phyloP scores from a whole-genome alignment of 2,888 invertebrate species.

The Plagiodera versicolora region DNA sequence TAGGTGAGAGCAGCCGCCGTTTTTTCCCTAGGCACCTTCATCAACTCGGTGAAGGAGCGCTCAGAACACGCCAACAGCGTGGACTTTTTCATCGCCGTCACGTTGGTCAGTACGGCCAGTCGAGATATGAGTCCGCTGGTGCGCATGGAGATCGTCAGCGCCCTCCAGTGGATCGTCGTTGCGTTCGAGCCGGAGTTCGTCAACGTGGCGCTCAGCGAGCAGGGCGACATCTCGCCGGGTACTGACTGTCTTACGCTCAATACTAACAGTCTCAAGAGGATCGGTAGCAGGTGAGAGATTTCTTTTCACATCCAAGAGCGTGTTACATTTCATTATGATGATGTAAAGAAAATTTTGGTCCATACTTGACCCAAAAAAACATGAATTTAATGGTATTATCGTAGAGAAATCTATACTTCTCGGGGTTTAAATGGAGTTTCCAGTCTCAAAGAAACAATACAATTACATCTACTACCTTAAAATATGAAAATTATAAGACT shows the following conservation, averaged over 20 bases:
- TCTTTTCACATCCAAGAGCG: background rate
- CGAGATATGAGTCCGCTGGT: conserved; percentile 86
- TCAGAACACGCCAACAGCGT: conserved; percentile 93
- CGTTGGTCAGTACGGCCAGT: conserved; percentile 74
- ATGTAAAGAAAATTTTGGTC: too few species aligned
- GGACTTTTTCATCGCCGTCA: conserved; percentile 90
- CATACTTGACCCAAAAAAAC: too few species aligned
- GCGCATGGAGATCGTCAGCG: conserved; percentile 82
- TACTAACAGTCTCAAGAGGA: conserved; percentile 43
- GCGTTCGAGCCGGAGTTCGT: conserved; percentile 88
- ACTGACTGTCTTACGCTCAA: conserved; percentile 31
- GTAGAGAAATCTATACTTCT: too few species aligned
- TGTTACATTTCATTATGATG: background rate
- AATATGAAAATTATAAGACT: too few species aligned
- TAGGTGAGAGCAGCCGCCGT: conserved; percentile 90
- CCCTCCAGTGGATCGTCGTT: conserved; percentile 82
- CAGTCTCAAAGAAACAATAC: too few species aligned
- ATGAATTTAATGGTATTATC: too few species aligned
- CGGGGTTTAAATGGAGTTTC: too few species aligned
- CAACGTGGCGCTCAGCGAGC: conserved; percentile 70
- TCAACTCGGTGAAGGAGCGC: conserved; percentile 80
- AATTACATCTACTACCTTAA: too few species aligned
- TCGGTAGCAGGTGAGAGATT: conserved; percentile 44
- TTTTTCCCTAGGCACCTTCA: conserved; percentile 92
- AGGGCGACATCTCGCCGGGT: conserved; percentile 47